phyloP scores from a whole-genome alignment of 2,113 vertebrate species.

The Mastomys natalensis region DNA sequence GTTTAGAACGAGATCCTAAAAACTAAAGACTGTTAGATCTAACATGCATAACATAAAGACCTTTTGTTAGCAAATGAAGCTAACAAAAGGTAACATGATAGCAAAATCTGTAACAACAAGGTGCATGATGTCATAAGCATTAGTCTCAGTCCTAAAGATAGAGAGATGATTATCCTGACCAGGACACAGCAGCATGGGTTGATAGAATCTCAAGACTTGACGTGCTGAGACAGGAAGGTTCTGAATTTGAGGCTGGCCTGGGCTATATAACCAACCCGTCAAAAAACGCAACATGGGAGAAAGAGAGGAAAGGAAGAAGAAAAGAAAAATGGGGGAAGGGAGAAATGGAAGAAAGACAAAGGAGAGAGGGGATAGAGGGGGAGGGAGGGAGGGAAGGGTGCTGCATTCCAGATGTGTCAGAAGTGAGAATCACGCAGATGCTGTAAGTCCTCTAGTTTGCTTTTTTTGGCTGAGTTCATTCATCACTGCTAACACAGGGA shows the following conservation, averaged over 20 bases:
- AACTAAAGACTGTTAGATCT: conserved; percentile 51
- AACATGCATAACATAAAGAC: conserved; percentile 44
- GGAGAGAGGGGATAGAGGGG: too few species aligned
- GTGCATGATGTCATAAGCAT: neutral
- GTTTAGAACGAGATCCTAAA: conserved; percentile 45
- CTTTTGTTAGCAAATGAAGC: neutral
- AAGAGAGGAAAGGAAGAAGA: neutral
- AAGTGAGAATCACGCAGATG: neutral
- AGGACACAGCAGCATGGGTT: too few species aligned
- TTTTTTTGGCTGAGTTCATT: conserved; percentile 17
- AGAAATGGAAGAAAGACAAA: neutral
- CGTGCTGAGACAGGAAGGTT: neutral
- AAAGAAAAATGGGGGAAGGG: neutral
- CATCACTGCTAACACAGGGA: conserved; percentile 11
- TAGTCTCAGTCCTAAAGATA: conserved; percentile 1
- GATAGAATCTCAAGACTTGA: too few species aligned
- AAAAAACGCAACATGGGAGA: neutral
- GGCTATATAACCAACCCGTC: neutral
- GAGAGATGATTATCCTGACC: neutral
- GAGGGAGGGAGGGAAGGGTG: too few species aligned
- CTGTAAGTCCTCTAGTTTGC: neutral
- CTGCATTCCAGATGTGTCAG: neutral
- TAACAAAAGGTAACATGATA: neutral
- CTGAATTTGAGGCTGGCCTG: neutral
- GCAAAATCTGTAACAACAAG: neutral